Conservation (phyloP, 2,113 vertebrate genomes). For the Phoenicopterus ruber region DNA sequence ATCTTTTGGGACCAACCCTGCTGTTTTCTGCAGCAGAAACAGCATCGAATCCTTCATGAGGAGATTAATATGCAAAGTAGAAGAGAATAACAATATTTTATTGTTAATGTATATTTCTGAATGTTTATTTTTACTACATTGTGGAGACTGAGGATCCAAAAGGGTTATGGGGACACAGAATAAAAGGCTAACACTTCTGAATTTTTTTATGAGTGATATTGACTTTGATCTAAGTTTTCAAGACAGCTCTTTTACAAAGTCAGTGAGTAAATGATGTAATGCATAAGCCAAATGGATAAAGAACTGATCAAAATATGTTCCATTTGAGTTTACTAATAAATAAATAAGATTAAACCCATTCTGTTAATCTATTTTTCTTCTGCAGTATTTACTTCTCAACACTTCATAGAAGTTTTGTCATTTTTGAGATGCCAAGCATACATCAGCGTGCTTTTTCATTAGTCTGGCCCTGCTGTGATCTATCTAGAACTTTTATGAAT, state of each 20-base stretch:
- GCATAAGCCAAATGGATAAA: neutral
- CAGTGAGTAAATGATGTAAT: neutral
- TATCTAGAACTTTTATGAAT: neutral
- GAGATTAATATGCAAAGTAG: neutral
- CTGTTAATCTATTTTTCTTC: neutral
- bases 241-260: neutral
- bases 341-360: neutral
- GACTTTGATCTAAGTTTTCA: neutral
- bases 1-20: neutral
- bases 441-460: neutral
- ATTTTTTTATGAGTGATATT: neutral
- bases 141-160: neutral
- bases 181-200: neutral
- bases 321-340: neutral
- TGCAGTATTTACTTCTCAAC: neutral
- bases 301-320: neutral
- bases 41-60: neutral
- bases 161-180: neutral
- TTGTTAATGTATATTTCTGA: neutral
- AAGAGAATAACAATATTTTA: neutral
- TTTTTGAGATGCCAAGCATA: neutral
- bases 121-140: neutral
- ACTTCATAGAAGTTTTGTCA: neutral
- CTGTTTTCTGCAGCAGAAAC: neutral
- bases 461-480: neutral